Evolutionary conservation across 2,888 invertebrate genomes (phyloP).

Genomic region (Mesoligia furuncula): DNA sequence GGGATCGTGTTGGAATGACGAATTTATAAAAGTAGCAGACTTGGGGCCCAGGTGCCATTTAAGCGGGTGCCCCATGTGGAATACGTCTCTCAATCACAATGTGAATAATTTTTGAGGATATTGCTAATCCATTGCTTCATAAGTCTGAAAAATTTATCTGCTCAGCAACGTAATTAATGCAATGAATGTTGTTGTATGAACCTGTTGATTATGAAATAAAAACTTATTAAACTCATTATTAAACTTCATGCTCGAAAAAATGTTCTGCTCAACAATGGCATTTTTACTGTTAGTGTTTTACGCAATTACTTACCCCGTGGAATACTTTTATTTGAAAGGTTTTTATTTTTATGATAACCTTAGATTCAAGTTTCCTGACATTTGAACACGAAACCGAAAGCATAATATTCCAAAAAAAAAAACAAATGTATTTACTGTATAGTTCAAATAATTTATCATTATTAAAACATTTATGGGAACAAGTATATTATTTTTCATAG

Average conservation of each 20-base stretch:
- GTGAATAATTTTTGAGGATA: too few species aligned
- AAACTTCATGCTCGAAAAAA: too few species aligned
- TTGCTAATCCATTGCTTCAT: too few species aligned
- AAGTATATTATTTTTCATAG: conserved; percentile 68
- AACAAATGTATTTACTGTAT: conserved; percentile 6
- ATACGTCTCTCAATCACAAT: too few species aligned
- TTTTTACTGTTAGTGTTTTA: not conserved
- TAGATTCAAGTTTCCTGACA: not conserved
- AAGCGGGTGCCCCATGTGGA: too few species aligned
- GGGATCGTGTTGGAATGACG: too few species aligned
- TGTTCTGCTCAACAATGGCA: too few species aligned
- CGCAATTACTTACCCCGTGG: not conserved
- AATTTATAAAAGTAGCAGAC: too few species aligned
- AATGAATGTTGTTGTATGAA: not conserved
- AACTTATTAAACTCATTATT: too few species aligned
- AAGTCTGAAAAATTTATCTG: not conserved
- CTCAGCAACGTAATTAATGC: not conserved
- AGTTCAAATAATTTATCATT: conserved; percentile 28
- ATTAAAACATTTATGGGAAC: conserved; percentile 67
- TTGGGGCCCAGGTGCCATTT: too few species aligned
- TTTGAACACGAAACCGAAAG: not conserved
- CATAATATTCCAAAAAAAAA: too few species aligned
- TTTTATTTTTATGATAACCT: not conserved
- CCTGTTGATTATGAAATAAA: too few species aligned
- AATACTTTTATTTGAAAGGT: not conserved